Evolutionary conservation across 2,888 invertebrate species (phyloP).

Genomic region (Trachelus troglodyta): DNA sequence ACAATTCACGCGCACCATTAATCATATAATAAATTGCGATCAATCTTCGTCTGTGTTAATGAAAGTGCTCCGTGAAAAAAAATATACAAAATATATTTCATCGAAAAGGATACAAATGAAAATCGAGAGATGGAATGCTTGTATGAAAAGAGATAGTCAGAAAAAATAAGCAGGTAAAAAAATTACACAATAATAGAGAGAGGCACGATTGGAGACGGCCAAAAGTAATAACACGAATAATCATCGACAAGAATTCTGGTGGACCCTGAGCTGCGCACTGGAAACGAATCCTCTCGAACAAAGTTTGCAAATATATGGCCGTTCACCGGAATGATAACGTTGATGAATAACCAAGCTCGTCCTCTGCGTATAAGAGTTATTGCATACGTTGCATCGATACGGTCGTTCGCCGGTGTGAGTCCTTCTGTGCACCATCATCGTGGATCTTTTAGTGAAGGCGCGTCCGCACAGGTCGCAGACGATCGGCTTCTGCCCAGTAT

Average conservation of each 20-base stretch:
- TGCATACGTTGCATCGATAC: slow-evolving; percentile 50
- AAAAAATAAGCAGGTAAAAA: not conserved
- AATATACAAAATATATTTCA: too few species aligned
- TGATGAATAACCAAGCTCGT: slow-evolving; percentile 19
- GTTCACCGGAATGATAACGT: slow-evolving; percentile 17
- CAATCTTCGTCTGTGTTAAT: too few species aligned
- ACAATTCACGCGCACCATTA: too few species aligned
- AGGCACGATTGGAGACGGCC: not conserved
- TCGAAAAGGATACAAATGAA: too few species aligned
- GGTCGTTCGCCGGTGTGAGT: slow-evolving; percentile 55
- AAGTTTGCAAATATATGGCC: slow-evolving; percentile 11
- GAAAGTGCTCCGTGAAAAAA: too few species aligned
- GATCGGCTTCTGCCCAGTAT: slow-evolving; percentile 50
- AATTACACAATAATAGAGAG: slow-evolving; percentile 53
- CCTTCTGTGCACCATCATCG: slow-evolving; percentile 47
- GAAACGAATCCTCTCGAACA: slow-evolving; percentile 20
- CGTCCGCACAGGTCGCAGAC: slow-evolving; percentile 50
- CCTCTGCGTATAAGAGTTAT: slow-evolving; percentile 52
- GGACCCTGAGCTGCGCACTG: slow-evolving; percentile 11
- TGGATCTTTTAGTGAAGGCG: slow-evolving; percentile 47
- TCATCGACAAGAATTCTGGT: slow-evolving; percentile 17
- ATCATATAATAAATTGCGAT: too few species aligned
- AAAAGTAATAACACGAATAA: not conserved
- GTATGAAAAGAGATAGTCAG: not conserved
- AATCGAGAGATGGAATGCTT: too few species aligned